These are phyloP conservation scores for Pampusana beccarii DNA, from an alignment of 2,113 vertebrate species.

Conservation along the genomic window DNA sequence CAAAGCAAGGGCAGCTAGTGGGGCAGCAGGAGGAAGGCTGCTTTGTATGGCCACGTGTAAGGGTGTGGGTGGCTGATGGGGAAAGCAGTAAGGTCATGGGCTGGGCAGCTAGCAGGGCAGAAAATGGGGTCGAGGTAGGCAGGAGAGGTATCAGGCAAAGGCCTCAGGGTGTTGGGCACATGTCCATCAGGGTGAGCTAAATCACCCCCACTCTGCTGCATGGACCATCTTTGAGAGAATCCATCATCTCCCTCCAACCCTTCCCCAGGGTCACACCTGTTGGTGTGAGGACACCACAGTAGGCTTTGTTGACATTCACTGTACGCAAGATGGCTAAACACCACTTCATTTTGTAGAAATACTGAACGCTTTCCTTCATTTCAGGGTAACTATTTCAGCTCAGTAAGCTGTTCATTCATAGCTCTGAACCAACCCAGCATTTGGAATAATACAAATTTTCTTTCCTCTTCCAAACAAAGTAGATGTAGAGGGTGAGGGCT, in stretches of 20 bases:
- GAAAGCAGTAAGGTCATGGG: background rate
- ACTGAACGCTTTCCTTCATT: background rate
- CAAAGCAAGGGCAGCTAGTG: background rate
- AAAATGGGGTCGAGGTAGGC: fast-evolving
- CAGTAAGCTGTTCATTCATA: background rate
- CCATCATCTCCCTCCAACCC: background rate
- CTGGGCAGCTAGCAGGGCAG: background rate
- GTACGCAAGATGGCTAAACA: background rate
- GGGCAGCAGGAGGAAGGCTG: background rate
- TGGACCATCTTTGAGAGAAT: background rate
- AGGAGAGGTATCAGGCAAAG: background rate
- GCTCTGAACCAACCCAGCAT: background rate
- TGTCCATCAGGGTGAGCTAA: background rate
- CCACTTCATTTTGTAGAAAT: background rate
- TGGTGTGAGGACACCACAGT: background rate
- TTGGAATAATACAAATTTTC: background rate
- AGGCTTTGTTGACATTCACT: background rate
- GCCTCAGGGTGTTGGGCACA: background rate
- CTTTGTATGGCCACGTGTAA: too few relatives aligned
- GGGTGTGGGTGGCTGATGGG: background rate
- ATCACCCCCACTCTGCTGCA: background rate
- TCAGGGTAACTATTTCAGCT: background rate
- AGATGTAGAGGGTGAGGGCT: background rate
- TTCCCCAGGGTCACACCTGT: background rate
- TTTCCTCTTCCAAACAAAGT: background rate